Percentiles rank a stretch among this genome's conserved stretches.
Conservation (phyloP, 1,140 invertebrate genomes). For the Trichonephila inaurata region DNA sequence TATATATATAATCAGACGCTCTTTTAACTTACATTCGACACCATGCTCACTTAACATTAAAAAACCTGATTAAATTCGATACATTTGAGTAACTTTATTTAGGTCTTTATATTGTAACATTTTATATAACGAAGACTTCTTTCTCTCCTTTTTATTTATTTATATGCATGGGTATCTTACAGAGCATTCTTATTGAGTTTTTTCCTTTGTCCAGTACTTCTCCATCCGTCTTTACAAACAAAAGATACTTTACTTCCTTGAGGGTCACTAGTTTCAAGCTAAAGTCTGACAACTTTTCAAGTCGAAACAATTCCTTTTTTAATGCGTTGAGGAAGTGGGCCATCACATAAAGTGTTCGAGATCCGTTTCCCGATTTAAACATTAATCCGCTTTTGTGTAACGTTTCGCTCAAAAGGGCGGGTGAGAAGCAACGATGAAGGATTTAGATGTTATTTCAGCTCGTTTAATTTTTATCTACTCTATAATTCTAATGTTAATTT, state of each 20-base stretch:
- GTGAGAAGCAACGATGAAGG: background rate
- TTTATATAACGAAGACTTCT: too few relatives aligned
- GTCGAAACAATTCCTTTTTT: background rate
- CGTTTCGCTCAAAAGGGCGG: background rate
- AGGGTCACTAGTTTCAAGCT: background rate
- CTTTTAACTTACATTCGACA: too few relatives aligned
- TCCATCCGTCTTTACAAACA: background rate
- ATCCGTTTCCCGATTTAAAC: conserved; percentile 18
- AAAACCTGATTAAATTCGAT: too few relatives aligned
- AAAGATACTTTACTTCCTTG: background rate
- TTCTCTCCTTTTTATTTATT: too few relatives aligned
- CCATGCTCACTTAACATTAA: too few relatives aligned
- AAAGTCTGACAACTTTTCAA: background rate
- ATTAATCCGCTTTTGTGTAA: background rate
- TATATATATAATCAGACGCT: too few relatives aligned
- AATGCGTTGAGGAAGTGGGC: background rate
- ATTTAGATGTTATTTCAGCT: background rate
- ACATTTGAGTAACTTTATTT: too few relatives aligned
- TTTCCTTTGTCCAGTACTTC: background rate
- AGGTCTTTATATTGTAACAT: too few relatives aligned
- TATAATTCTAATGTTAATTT: background rate
- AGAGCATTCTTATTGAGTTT: too few relatives aligned
- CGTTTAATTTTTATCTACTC: background rate
- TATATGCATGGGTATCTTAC: too few relatives aligned
- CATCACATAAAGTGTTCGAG: background rate